Conservation (phyloP, 1,140 invertebrate genomes). For the Octopus sinensis region DNA sequence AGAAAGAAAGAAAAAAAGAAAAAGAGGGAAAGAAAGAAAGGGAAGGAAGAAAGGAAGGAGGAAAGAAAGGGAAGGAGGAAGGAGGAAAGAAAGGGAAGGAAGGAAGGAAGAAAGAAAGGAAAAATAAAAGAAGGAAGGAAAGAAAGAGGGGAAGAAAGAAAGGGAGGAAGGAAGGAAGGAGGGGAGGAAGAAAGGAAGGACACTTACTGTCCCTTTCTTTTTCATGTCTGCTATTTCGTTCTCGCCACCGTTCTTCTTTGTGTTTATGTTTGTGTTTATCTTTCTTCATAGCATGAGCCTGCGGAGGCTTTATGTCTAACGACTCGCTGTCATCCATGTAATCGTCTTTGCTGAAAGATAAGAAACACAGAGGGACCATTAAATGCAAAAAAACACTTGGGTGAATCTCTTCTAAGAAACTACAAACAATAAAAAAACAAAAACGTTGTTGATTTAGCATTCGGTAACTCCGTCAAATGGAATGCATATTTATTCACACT, state of each 20-base stretch:
- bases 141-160: not conserved
- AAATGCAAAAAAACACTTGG: no score
- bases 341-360: constrained; percentile 2
- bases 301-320: constrained; percentile 84
- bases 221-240: constrained; percentile 15
- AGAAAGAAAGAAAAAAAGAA: not conserved
- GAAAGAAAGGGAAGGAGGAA: not conserved
- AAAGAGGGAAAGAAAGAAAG: not conserved
- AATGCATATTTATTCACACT: no score
- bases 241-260: constrained; percentile 23
- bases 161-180: not conserved
- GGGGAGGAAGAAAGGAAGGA: not conserved
- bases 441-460: no score
- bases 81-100: not conserved
- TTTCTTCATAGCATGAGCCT: constrained; percentile 60
- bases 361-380: no score
- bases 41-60: not conserved
- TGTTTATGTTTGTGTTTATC: constrained; percentile 29
- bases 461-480: no score
- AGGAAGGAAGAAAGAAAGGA: not conserved
- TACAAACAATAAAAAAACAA: no score
- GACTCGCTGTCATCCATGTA: constrained; percentile 25
- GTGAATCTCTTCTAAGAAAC: no score
- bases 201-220: constrained; percentile 16
- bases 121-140: not conserved